Evolutionary conservation across 2,888 invertebrate species (phyloP).

Genomic region (Drosophila anceps): DNA sequence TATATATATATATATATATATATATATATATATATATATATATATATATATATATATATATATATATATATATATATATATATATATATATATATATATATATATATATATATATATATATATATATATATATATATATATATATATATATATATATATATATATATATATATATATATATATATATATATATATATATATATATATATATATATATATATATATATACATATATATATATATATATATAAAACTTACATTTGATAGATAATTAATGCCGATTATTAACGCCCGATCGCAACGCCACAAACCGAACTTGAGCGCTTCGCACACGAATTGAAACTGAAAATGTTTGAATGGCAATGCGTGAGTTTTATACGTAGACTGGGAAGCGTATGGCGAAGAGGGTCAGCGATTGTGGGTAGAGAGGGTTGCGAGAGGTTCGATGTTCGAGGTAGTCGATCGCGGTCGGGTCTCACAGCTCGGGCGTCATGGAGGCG

Average conservation of each 20-base stretch:
- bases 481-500: conserved; percentile 17
- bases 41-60: too few species aligned
- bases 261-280: conserved; percentile 18
- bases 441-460: conserved; percentile 10
- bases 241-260: conserved; percentile 53
- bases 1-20: too few species aligned
- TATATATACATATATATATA: neutral
- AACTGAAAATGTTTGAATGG: conserved; percentile 63
- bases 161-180: too few species aligned
- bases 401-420: conserved; percentile 3
- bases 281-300: conserved; percentile 25
- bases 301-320: conserved; percentile 57
- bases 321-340: conserved; percentile 48
- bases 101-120: too few species aligned
- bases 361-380: conserved; percentile 61
- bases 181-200: too few species aligned
- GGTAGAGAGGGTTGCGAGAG: conserved; percentile 22
- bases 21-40: too few species aligned
- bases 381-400: neutral
- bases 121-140: too few species aligned
- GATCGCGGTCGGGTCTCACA: conserved; percentile 8
- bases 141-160: too few species aligned
- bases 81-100: too few species aligned
- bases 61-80: too few species aligned
- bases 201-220: too few species aligned